A percentile compares a stretch with the other conserved stretches of the same genome.
These are phyloP conservation scores for Hemichromis elongatus DNA, from an alignment of 2,113 vertebrate species.

Conservation along the genomic window DNA sequence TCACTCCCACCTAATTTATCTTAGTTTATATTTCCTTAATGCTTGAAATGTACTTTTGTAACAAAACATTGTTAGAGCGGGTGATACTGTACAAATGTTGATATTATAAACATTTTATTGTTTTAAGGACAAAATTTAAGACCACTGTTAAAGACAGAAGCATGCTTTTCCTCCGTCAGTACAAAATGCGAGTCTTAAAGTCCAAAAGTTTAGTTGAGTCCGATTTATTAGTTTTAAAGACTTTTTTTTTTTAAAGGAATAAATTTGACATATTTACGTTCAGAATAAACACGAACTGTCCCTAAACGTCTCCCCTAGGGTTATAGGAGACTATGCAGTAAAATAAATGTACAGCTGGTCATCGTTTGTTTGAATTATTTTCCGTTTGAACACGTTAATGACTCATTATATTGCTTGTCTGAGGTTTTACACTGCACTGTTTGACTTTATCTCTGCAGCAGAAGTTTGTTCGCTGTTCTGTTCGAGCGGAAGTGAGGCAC, in stretches of 20 bases:
- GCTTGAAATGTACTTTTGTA: not conserved
- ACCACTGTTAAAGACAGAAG: not conserved
- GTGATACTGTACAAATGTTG: not conserved
- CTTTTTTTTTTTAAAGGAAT: not conserved
- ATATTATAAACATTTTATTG: not conserved
- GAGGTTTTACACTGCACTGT: not conserved
- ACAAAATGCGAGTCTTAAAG: too few species aligned
- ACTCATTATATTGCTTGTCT: not conserved
- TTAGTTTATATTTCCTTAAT: not conserved
- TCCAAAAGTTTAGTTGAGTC: not conserved
- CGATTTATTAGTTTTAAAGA: not conserved
- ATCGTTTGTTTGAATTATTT: not conserved
- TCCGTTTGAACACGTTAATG: not conserved
- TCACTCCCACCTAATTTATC: not conserved
- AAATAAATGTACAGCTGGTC: not conserved
- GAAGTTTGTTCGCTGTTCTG: constrained; percentile 92
- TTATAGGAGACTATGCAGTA: not conserved
- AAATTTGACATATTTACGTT: not conserved
- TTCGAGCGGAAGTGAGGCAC: constrained; percentile 89
- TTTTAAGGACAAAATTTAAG: not conserved
- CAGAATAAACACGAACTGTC: not conserved
- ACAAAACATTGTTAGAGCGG: not conserved
- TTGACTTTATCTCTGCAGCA: constrained; percentile 73
- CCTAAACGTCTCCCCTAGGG: not conserved
- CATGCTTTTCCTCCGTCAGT: not conserved